These are phyloP conservation scores for Rallus limicola DNA, from an alignment of 2,113 vertebrate genomes.

Conservation along the genomic window DNA sequence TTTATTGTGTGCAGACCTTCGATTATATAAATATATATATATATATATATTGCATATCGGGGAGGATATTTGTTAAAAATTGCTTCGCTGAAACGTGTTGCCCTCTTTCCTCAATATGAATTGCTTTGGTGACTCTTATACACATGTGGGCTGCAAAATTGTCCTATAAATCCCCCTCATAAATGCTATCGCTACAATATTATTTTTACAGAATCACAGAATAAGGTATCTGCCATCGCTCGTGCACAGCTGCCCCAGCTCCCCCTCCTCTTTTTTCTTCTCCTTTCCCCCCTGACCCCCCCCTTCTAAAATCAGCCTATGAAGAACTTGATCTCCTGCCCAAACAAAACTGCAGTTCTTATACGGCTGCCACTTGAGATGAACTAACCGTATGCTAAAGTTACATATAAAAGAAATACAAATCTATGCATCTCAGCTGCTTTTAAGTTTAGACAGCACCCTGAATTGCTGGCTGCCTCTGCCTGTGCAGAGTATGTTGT, in stretches of 20 bases:
- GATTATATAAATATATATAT: constrained; percentile 41
- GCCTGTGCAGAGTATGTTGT: fast-evolving
- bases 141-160: constrained; percentile 70
- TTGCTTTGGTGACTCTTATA: constrained; percentile 65
- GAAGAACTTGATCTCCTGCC: neutral
- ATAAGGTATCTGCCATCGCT: constrained; percentile 66
- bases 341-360: neutral
- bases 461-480: neutral
- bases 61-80: constrained; percentile 66
- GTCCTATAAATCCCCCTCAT: constrained; percentile 71
- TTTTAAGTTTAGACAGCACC: neutral
- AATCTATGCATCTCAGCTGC: neutral
- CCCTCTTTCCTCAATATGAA: constrained; percentile 55
- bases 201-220: constrained; percentile 71
- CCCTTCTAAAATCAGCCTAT: neutral
- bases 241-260: constrained; percentile 26
- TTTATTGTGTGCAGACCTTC: neutral
- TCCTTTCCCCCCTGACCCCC: fast-evolving
- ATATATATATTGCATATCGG: constrained; percentile 58
- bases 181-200: constrained; percentile 71
- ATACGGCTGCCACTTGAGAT: neutral
- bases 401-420: neutral
- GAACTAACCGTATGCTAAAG: neutral
- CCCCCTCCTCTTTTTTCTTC: neutral
- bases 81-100: constrained; percentile 58